These are phyloP conservation scores for Xenentodon cancila DNA, from an alignment of 2,797 vertebrate species.

Conservation along the genomic window DNA sequence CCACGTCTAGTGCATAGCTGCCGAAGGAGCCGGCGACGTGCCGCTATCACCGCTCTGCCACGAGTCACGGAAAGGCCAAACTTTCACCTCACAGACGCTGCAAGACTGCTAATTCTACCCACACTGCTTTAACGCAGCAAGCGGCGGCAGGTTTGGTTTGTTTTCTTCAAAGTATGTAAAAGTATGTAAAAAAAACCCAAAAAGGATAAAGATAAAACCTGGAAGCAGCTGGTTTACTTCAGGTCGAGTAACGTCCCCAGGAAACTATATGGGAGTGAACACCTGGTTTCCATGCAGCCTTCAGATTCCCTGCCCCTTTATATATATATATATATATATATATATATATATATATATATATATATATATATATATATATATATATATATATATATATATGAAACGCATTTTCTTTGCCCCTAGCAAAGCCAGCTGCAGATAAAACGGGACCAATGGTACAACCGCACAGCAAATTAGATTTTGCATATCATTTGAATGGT, in stretches of 20 bases:
- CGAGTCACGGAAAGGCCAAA: constrained; percentile 34
- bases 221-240: constrained; percentile 26
- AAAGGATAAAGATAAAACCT: constrained; percentile 23
- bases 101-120: constrained; percentile 5
- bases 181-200: neutral
- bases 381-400: too few relatives aligned
- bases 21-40: constrained; percentile 52
- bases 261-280: constrained; percentile 21
- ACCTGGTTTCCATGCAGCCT: constrained; percentile 28
- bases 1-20: constrained; percentile 74
- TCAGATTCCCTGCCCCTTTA: constrained; percentile 27
- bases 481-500: constrained; percentile 64
- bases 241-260: constrained; percentile 27
- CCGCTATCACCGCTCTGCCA: constrained; percentile 38
- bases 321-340: too few relatives aligned
- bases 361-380: too few relatives aligned
- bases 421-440: constrained; percentile 59
- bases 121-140: constrained; percentile 1
- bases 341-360: too few relatives aligned
- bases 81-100: constrained; percentile 27
- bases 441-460: constrained; percentile 61
- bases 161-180: constrained; percentile 16
- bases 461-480: constrained; percentile 66
- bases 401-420: constrained; percentile 51
- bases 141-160: neutral